These are phyloP conservation scores for Netelia fuscicornis DNA, from an alignment of 2,888 invertebrate genomes.

Conservation along the genomic window DNA sequence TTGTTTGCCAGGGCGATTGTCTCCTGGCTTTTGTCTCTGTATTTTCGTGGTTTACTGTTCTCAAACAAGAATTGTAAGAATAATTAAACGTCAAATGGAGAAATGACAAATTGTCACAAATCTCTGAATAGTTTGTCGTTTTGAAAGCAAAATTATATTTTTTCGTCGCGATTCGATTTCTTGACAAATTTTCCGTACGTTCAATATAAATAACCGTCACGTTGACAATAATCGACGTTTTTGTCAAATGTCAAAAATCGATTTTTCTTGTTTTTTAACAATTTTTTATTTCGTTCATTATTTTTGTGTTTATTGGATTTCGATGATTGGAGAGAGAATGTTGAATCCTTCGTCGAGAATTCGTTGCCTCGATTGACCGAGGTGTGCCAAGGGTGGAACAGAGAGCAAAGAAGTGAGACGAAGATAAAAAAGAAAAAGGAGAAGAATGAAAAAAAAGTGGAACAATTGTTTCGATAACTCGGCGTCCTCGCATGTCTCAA, in stretches of 20 bases:
- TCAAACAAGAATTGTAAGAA: not conserved
- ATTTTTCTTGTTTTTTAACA: no score
- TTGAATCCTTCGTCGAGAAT: not conserved
- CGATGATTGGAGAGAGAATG: not conserved
- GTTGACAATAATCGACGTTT: no score
- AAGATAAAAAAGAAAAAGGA: constrained; percentile 1
- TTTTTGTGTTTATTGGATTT: not conserved
- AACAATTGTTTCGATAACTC: no score
- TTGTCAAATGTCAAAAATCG: no score
- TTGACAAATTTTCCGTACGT: no score
- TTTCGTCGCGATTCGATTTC: no score
- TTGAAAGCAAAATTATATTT: no score
- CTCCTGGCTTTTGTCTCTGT: constrained; percentile 2
- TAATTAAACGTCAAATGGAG: not conserved
- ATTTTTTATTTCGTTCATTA: not conserved
- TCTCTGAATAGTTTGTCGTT: no score
- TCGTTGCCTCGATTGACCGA: not conserved
- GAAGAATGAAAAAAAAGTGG: not conserved
- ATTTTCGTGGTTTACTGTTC: not conserved
- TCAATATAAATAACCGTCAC: no score
- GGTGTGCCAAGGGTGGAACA: not conserved
- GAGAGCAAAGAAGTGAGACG: not conserved
- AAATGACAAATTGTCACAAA: not conserved
- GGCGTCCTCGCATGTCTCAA: no score
- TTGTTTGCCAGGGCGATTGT: not conserved